Evolutionary conservation across 2,888 invertebrate species (phyloP), one percentile per base, ranked within the genome.

Genomic region (Diarsia brunnea): DNA sequence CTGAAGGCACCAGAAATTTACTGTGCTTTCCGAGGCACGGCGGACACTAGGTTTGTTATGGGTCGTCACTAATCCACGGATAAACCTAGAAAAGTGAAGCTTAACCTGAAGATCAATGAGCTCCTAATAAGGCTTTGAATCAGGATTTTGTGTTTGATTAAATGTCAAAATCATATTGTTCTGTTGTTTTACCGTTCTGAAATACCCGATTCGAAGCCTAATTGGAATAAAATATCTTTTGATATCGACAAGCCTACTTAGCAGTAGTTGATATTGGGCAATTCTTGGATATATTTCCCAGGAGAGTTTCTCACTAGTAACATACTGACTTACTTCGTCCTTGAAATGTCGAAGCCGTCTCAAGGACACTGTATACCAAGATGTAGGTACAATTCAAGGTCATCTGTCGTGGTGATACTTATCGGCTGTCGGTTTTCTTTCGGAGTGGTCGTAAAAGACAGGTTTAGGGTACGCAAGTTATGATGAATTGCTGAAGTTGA

Each of bases 311-410:
- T 19, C 49, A 55, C 21, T 27, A n/a, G 12, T n/a, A 16, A 14
- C 1, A 24, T 8, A 47, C 5, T 73, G 24, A 53, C 45, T 16
- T 68, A 55, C 21, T 24, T 45, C 21, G 64, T 43, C 58, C 82
- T 75, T 61, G 76, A 68, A 64, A 55, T 63, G 66, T 69, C 69
- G 24, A 63, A 69, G 27, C 53, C n/a, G 82, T 85, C 82, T 85
- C 82, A 85, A 81, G 85, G 82, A 67, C 82, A 27, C 19, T 16
- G 21, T 58, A 51, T 47, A 55, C 47, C 12, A 31, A 69, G 67
- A 60, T 71, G 47, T 68, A 31, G 67, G 64, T 55, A 70, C 45
- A 45, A 51, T 73, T 80, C 67, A 84, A 5, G 84, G 84, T 31
- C 63, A 19, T 27, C n/a, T 51, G 78, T 43, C 76, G 16, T 53